Evolutionary conservation across 2,888 invertebrate genomes (phyloP).

Genomic region (Anorthoa munda): DNA sequence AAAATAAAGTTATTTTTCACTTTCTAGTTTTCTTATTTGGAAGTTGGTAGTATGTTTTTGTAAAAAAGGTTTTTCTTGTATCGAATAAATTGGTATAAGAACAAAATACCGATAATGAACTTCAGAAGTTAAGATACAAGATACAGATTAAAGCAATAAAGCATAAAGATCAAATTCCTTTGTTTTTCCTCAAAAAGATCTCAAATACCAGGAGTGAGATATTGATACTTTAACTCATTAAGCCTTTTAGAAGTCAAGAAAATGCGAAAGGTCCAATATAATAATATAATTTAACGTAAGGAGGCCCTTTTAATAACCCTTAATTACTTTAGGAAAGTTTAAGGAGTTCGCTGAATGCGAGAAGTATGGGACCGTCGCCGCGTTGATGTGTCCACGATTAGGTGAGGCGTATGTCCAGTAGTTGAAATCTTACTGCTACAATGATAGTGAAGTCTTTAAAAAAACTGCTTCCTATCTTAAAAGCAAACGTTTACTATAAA

Average conservation of each 20-base stretch:
- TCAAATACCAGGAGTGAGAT: background rate
- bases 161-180: background rate
- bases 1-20: too few relatives aligned
- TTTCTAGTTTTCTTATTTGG: too few relatives aligned
- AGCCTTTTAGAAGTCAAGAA: background rate
- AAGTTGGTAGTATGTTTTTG: too few relatives aligned
- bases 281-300: background rate
- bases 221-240: conserved; percentile 18
- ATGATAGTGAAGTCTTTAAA: background rate
- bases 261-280: background rate
- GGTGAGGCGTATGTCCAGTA: background rate
- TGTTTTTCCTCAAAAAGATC: background rate
- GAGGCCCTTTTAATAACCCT: background rate
- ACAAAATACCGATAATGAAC: too few relatives aligned
- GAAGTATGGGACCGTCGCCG: too few relatives aligned
- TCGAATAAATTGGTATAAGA: too few relatives aligned
- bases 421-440: background rate
- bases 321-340: background rate
- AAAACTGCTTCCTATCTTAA: too few relatives aligned
- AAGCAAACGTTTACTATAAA: background rate
- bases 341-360: background rate
- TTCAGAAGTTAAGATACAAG: too few relatives aligned
- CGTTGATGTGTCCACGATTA: background rate
- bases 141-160: background rate
- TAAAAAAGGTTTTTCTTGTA: too few relatives aligned